Conservation (phyloP, 1,140 invertebrate species). For the Drosophila nasuta region DNA sequence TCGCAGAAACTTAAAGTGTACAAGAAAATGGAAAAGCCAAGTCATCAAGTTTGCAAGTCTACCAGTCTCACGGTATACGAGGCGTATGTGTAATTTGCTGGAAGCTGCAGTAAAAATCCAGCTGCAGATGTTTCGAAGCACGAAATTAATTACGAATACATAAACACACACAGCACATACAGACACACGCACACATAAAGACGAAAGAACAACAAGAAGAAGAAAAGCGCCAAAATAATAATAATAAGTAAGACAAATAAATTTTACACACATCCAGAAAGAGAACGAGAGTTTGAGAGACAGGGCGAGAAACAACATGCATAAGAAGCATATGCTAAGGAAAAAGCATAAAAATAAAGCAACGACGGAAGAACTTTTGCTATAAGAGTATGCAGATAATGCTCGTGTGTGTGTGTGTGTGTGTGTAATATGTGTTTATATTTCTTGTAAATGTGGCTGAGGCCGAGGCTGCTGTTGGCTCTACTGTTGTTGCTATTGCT, state of each 20-base stretch:
- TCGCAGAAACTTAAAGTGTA: conserved; percentile 13
- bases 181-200: conserved; percentile 17
- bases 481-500: not conserved
- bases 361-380: conserved; percentile 56
- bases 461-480: not conserved
- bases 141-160: conserved; percentile 76
- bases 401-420: conserved; percentile 19
- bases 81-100: conserved; percentile 73
- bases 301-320: conserved; percentile 29
- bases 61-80: conserved; percentile 47
- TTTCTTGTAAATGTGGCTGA: conserved; percentile 8
- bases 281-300: conserved; percentile 4
- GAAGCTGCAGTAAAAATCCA: conserved; percentile 76
- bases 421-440: conserved; percentile 28
- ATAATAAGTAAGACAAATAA: conserved; percentile 81
- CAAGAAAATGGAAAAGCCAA: conserved; percentile 37
- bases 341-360: conserved; percentile 76
- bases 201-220: conserved; percentile 44
- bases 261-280: conserved; percentile 63
- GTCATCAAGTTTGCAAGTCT: conserved; percentile 64
- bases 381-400: conserved; percentile 41
- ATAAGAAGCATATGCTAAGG: conserved; percentile 79
- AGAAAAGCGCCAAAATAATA: conserved; percentile 55
- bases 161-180: conserved; percentile 33
- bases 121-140: conserved; percentile 80